Base-by-base conservation (phyloP, 2,888 invertebrate genomes). In the Phaedon cochleariae region DNA sequence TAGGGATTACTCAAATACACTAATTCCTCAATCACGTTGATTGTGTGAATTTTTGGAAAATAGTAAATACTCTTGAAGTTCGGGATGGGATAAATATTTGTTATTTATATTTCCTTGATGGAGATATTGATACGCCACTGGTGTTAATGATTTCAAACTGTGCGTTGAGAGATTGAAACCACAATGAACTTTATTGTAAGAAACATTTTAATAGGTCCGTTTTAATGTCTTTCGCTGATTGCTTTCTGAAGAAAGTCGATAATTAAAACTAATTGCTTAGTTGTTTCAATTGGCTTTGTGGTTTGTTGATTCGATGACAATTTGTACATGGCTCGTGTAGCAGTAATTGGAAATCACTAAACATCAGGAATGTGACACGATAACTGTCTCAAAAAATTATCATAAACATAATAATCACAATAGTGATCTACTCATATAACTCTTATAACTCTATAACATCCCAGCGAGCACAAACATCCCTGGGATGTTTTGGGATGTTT, bases 161-260 rank as follows among this genome's bases (percentile, higher is more conserved):
- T n/a, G 3, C 12, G 52, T 52, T 21, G 52, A 18, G 48, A 22
- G 48, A 34, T 9, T 10, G 12, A 22, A 51, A 51, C 29, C 26
- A 15, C 26, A 51, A 26, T 51, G 20, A 9, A 21, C 15, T 51
- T 51, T 22, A 51, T 53, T 29, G 29, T 29, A 12, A 18, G 17
- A 31, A 53, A 53, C 31, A 31, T 29, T 41, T 41, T 41, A 15
- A 41, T 41, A 2, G 31, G 41, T 15, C 41, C 15, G n/a, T n/a
- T 26, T 41, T 41, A 41, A 41, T 41, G 17, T 53, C 10, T n/a
- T 53, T 20, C 29, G 29, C 31, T 53, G 31, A 53, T 53, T 53
- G 31, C 21, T 49, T 49, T 49, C 49, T 9, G 21, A 22, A 49
- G 49, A 49, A 22, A 20, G 49, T 49, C 22, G 49, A 20, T 22